Conservation (phyloP, 2,888 invertebrate genomes). For the Diaphora mendica region DNA sequence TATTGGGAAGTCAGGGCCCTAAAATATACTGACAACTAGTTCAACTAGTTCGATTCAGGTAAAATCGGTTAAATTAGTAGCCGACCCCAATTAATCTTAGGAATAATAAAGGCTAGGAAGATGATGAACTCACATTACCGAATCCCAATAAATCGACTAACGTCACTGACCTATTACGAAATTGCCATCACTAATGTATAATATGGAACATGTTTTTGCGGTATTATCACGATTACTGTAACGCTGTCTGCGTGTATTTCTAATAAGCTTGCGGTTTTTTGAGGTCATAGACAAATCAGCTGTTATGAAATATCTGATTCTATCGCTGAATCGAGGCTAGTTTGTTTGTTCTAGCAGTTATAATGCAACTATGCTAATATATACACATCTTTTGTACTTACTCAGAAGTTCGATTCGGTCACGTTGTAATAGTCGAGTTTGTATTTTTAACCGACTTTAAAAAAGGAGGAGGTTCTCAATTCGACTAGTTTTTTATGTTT, state of each 20-base stretch:
- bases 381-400: not conserved
- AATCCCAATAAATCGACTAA: constrained; percentile 21
- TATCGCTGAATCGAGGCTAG: constrained; percentile 19
- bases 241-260: constrained; percentile 48
- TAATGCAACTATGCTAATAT: not conserved
- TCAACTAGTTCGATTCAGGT: no score
- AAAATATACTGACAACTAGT: no score
- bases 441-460: no score
- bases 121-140: no score
- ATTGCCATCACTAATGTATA: constrained; percentile 36
- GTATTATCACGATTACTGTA: constrained; percentile 53
- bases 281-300: constrained; percentile 40
- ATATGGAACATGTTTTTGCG: constrained; percentile 43
- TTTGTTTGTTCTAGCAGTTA: constrained; percentile 3
- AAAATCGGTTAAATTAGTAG: no score
- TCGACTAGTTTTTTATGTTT: no score
- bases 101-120: no score
- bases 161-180: constrained; percentile 14
- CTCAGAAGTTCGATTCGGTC: not conserved
- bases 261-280: constrained; percentile 48
- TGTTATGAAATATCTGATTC: constrained; percentile 42
- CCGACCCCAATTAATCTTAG: no score
- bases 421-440: not conserved
- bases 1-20: no score
- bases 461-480: no score